Percentiles rank a stretch among this genome's conserved stretches.
Conservation (phyloP, 1,140 invertebrate species). For the Tetramorium simillimum region DNA sequence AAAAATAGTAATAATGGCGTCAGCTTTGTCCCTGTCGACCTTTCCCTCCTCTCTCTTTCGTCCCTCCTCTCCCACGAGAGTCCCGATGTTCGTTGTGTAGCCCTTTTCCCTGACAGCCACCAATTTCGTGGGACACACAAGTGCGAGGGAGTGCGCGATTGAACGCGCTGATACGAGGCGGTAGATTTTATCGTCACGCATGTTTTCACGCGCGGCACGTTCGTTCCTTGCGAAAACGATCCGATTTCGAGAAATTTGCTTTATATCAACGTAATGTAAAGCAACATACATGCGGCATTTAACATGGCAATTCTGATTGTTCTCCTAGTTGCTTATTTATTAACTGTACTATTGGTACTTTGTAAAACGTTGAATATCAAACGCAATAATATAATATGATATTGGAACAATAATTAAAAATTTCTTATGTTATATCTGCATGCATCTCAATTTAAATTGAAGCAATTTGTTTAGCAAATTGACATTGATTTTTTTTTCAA, state of each 20-base stretch:
- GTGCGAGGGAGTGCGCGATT: slow-evolving; percentile 60
- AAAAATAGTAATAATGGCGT: slow-evolving; percentile 70
- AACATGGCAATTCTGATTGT: background rate
- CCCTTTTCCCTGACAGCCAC: slow-evolving; percentile 47
- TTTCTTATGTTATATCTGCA: too few relatives aligned
- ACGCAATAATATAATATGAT: background rate
- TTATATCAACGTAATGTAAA: background rate
- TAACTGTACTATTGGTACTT: background rate
- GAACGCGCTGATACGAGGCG: slow-evolving; percentile 61
- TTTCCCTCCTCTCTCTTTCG: slow-evolving; percentile 29
- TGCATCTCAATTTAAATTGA: background rate
- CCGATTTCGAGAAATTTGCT: slow-evolving; percentile 50
- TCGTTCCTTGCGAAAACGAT: slow-evolving; percentile 75
- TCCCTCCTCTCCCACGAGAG: slow-evolving; percentile 13
- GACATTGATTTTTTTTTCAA: background rate
- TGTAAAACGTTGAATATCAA: too few relatives aligned
- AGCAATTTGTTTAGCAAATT: background rate
- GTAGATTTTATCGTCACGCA: slow-evolving; percentile 75
- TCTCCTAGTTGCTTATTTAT: background rate
- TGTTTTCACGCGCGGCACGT: slow-evolving; percentile 54
- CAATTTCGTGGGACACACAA: slow-evolving; percentile 64
- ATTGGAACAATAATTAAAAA: background rate
- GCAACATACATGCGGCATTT: background rate
- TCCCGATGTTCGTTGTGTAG: slow-evolving; percentile 42
- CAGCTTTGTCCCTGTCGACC: slow-evolving; percentile 67